Evolutionary conservation across 1,140 invertebrate species (phyloP), one percentile per base, ranked within the genome.

Genomic region (Rhynchophorus ferrugineus): DNA sequence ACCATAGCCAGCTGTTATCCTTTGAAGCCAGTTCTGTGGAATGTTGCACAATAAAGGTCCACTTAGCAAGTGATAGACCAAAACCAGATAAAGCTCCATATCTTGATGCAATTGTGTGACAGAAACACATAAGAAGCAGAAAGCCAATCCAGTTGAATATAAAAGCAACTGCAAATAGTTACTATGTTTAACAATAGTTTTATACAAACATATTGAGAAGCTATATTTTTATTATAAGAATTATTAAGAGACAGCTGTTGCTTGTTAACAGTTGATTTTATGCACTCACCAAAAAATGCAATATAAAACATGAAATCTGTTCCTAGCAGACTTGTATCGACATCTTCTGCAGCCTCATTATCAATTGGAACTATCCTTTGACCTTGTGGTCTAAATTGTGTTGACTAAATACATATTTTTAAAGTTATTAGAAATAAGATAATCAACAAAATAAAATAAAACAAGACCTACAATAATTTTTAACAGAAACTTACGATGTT

Each of bases 131-230:
- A 45, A 92, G 73, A 60, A 93, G 74, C 44, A 95, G 72, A 67
- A 95, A 93, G 41, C 92, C 92, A 66, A 95, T 89, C 92, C 91
- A 95, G 72, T 95, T 95, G 73, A 95, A 95, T 19, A 91, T 74
- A 69, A 91, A 91, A 57, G 87, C 84, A 67, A 90, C 85, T 85
- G 66, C 39, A 74, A 71, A 44, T 19, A 35, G 13, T 21, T 33
- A 6, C 21, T 13, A 8, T 39, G 20, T 18, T 49, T 45, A 34
- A 8, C 1, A 19, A 37, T 33, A n/a, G n/a, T n/a, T n/a, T n/a
- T n/a, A n/a, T n/a, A n/a, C n/a, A n/a, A n/a, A n/a, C n/a, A n/a
- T n/a, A n/a, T n/a, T n/a, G n/a, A n/a, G n/a, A n/a, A n/a, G n/a
- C n/a, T n/a, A n/a, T n/a, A n/a, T n/a, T n/a, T n/a, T n/a, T n/a